These are phyloP conservation scores for Colistium nudipinnis DNA, from an alignment of 2,113 vertebrate species.

Conservation along the genomic window DNA sequence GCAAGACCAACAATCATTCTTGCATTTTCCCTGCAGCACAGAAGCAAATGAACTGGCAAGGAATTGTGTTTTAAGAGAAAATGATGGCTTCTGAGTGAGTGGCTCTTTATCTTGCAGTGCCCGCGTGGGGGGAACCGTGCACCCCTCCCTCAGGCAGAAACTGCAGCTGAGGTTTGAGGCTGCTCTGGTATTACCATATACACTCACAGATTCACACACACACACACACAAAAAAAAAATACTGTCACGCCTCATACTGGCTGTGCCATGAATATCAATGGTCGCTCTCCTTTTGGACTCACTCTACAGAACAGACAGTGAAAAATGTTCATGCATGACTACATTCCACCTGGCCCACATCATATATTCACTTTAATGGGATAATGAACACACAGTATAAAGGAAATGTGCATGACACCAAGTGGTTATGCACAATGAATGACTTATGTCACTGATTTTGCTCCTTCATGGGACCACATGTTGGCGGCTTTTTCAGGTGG, in stretches of 20 bases:
- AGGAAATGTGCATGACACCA: constrained; percentile 70
- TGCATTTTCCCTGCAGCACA: constrained; percentile 51
- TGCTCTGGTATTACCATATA: constrained; percentile 72
- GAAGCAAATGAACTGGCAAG: constrained; percentile 66
- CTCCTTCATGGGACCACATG: constrained; percentile 64
- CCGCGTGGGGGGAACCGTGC: constrained; percentile 36
- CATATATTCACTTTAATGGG: constrained; percentile 71
- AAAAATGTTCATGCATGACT: constrained; percentile 76
- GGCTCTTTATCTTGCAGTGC: constrained; percentile 58
- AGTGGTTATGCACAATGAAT: constrained; percentile 63
- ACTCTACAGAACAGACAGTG: constrained; percentile 75
- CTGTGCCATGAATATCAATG: constrained; percentile 80
- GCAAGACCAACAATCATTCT: constrained; percentile 52
- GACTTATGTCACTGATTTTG: constrained; percentile 67
- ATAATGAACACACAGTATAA: constrained; percentile 74
- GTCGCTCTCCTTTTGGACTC: constrained; percentile 70
- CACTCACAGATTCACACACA: constrained; percentile 70
- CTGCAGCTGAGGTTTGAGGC: constrained; percentile 67
- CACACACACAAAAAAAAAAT: constrained; percentile 48
- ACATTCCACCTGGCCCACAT: constrained; percentile 67
- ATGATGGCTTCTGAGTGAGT: constrained; percentile 67
- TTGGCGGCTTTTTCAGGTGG: constrained; percentile 55
- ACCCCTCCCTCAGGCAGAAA: constrained; percentile 56
- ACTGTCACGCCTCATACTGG: constrained; percentile 74
- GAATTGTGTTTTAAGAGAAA: constrained; percentile 72